Conservation (phyloP, 2,113 vertebrate genomes). For the Gracilinanus agilis region DNA sequence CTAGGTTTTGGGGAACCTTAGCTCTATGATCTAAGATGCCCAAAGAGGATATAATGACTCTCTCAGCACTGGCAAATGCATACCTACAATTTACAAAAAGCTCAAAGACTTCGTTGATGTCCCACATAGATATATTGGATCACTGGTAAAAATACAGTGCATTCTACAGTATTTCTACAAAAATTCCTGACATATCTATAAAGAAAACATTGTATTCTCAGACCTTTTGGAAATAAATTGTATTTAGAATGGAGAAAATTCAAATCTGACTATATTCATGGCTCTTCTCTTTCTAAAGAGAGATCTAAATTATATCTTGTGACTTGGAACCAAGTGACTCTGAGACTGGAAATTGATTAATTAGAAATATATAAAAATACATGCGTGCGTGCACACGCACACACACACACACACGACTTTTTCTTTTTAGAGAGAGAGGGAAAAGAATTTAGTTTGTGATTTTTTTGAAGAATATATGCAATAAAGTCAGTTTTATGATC, state of each 20-base stretch:
- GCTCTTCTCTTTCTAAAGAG: slow-evolving; percentile 30
- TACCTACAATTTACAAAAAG: background rate
- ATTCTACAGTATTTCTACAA: background rate
- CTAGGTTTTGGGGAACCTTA: background rate
- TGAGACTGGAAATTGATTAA: slow-evolving; percentile 56
- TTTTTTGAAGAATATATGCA: slow-evolving; percentile 23
- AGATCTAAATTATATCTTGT: background rate
- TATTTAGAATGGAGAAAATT: background rate
- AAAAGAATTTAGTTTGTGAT: background rate
- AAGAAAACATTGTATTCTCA: background rate
- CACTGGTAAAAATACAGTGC: background rate
- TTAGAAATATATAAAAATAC: slow-evolving; percentile 25
- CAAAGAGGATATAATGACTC: background rate
- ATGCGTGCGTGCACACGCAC: background rate
- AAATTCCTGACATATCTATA: background rate
- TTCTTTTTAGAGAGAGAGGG: background rate
- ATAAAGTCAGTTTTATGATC: slow-evolving; percentile 46
- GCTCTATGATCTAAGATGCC: background rate
- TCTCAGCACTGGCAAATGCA: background rate
- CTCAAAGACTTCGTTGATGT: background rate
- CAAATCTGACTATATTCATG: background rate
- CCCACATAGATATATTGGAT: slow-evolving; percentile 5
- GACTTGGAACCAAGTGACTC: slow-evolving; percentile 31
- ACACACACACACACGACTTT: background rate
- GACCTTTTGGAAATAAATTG: slow-evolving; percentile 29